Conservation (phyloP, 2,888 invertebrate genomes). For the Dicycla oo region DNA sequence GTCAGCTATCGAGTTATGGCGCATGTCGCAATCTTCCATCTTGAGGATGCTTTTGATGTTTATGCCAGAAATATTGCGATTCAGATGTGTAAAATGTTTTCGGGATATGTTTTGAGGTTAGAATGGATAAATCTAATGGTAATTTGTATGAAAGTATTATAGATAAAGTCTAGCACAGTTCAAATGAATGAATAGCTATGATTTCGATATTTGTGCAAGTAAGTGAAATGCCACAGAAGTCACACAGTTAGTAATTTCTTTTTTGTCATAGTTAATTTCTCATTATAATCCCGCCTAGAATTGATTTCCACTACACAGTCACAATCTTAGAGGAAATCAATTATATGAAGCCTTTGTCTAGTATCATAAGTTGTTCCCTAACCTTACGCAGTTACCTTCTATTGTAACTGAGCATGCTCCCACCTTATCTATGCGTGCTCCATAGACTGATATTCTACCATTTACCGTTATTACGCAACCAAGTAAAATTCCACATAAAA, state of each 20-base stretch:
- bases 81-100: slow-evolving; percentile 25
- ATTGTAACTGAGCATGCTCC: background rate
- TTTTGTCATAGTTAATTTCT: too few relatives aligned
- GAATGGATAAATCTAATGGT: background rate
- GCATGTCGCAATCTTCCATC: slow-evolving; percentile 37
- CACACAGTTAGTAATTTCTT: too few relatives aligned
- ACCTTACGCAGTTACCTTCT: too few relatives aligned
- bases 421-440: background rate
- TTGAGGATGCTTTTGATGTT: slow-evolving; percentile 38
- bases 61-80: slow-evolving; percentile 44
- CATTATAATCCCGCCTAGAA: background rate
- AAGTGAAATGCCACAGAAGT: background rate
- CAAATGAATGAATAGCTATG: background rate
- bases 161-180: background rate
- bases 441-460: background rate
- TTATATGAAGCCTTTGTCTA: background rate
- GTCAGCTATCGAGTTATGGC: slow-evolving; percentile 58
- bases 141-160: background rate
- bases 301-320: background rate
- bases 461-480: too few relatives aligned
- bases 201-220: background rate
- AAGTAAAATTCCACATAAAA: background rate
- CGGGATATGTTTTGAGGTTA: slow-evolving; percentile 5
- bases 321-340: background rate
- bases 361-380: background rate